Evolutionary conservation across 2,888 invertebrate species (phyloP).

Genomic region (Erannis defoliaria): DNA sequence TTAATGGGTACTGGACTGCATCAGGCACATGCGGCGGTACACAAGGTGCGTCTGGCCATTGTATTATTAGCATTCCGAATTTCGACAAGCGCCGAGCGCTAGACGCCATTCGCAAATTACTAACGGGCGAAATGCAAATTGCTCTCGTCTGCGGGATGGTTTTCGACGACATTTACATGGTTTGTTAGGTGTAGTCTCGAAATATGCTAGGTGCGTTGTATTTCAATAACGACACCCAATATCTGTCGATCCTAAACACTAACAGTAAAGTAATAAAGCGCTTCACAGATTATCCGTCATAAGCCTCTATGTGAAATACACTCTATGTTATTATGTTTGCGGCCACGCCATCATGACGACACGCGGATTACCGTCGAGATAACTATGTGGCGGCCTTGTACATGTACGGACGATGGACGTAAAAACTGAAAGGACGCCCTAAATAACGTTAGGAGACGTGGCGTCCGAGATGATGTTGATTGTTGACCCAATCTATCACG

Average conservation of each 20-base stretch:
- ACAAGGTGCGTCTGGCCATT: constrained; percentile 78
- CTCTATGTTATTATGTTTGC: constrained; percentile 61
- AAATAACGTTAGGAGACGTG: constrained; percentile 54
- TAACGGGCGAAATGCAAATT: constrained; percentile 77
- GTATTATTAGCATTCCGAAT: constrained; percentile 82
- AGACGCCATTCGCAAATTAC: constrained; percentile 75
- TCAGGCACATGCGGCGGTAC: constrained; percentile 64
- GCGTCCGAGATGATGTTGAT: constrained; percentile 50
- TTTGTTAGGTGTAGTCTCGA: constrained; percentile 55
- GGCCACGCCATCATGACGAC: constrained; percentile 62
- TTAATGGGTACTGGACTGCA: constrained; percentile 51
- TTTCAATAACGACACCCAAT: constrained; percentile 36
- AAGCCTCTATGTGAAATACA: constrained; percentile 47
- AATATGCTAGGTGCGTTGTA: constrained; percentile 21
- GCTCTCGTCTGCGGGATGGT: constrained; percentile 62
- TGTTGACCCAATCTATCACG: constrained; percentile 67
- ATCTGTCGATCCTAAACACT: constrained; percentile 38
- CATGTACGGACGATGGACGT: constrained; percentile 58
- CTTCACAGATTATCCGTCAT: constrained; percentile 38
- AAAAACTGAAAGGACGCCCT: constrained; percentile 60
- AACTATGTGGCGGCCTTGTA: constrained; percentile 62
- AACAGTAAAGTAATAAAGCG: constrained; percentile 41
- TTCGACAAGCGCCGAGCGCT: constrained; percentile 75
- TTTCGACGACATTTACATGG: constrained; percentile 66
- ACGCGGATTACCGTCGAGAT: constrained; percentile 58